phyloP scores from a whole-genome alignment of 2,113 vertebrate genomes.

The Anser cygnoides region DNA sequence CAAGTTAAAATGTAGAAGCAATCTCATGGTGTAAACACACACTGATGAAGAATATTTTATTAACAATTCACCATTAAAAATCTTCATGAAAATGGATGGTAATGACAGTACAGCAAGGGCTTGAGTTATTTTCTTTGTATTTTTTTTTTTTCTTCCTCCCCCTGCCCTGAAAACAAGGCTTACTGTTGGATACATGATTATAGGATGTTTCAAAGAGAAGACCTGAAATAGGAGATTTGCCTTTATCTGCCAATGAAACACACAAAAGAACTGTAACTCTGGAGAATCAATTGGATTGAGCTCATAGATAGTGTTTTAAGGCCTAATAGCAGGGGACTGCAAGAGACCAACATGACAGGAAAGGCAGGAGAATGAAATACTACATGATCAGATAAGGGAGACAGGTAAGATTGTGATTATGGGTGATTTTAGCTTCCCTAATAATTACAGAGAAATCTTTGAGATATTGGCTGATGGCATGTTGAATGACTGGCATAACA shows the following conservation, averaged over 20 bases:
- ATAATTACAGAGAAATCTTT: slow-evolving; percentile 65
- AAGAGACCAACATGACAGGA: slow-evolving; percentile 36
- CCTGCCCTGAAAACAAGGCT: not conserved
- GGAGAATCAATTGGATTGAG: slow-evolving; percentile 59
- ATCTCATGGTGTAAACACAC: not conserved
- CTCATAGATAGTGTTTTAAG: slow-evolving; percentile 57
- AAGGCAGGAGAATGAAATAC: slow-evolving; percentile 57
- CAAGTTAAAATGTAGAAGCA: not conserved
- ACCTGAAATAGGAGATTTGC: not conserved
- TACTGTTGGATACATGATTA: not conserved
- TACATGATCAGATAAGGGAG: slow-evolving; percentile 59
- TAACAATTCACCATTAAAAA: not conserved
- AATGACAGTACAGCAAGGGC: rapidly evolving
- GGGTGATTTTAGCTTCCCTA: slow-evolving; percentile 52
- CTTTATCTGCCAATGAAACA: not conserved
- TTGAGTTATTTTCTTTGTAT: rapidly evolving
- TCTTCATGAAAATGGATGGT: not conserved
- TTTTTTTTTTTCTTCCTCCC: too few relatives aligned
- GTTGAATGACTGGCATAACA: slow-evolving; percentile 27
- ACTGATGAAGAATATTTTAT: not conserved
- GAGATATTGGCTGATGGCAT: slow-evolving; percentile 17
- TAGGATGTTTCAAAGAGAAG: not conserved
- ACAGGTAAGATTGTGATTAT: slow-evolving; percentile 58
- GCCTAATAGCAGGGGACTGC: slow-evolving; percentile 54
- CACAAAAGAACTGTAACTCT: not conserved